Evolutionary conservation across 2,888 invertebrate genomes (phyloP), one percentile per base, ranked within the genome.

Genomic region (Epinotia nisella): DNA sequence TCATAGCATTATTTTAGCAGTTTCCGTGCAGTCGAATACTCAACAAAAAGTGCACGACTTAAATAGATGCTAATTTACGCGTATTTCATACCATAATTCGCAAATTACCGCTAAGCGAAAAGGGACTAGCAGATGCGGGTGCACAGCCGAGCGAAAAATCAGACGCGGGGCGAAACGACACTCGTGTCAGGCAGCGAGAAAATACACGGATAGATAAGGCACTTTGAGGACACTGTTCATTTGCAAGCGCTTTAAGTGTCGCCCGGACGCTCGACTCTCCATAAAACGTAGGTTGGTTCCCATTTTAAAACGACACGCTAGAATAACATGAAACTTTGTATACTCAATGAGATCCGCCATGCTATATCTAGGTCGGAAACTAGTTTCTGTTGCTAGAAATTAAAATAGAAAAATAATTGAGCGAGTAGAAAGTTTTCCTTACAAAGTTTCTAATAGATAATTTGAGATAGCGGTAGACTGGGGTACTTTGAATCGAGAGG

Each of bases 101-200:
- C 41, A 41, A 56, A 66, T 70, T 35, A 61, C 55, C 35, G 66
- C 67, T 76, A 72, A 79, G 77, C 78, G 77, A 82, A 81, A 72
- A 65, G 70, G 77, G 75, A 76, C 77, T 82, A 83, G 81, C 91
- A 90, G 89, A 88, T 91, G 92, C 84, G 85, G 79, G 81, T 73
- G 83, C 77, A 91, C 84, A 85, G 76, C 83, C 78, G 81, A 88
- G 87, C 91, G 90, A 84, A 82, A 88, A 90, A 90, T 89, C 88
- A 82, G 72, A 66, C 75, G 76, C 76, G 76, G 73, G 75, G 76
- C 79, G 77, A 75, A 60, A 64, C 64, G 66, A 24, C 61, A 24
- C 59, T 65, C 55, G 55, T 21, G 49, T 49, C 72, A 74, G 64
- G 70, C 60, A 73, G 60, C 68, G 58, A 39, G 67, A 35, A 65